These are phyloP conservation scores for Hafferia zeledoni DNA, from an alignment of 2,797 vertebrate species.

Conservation along the genomic window DNA sequence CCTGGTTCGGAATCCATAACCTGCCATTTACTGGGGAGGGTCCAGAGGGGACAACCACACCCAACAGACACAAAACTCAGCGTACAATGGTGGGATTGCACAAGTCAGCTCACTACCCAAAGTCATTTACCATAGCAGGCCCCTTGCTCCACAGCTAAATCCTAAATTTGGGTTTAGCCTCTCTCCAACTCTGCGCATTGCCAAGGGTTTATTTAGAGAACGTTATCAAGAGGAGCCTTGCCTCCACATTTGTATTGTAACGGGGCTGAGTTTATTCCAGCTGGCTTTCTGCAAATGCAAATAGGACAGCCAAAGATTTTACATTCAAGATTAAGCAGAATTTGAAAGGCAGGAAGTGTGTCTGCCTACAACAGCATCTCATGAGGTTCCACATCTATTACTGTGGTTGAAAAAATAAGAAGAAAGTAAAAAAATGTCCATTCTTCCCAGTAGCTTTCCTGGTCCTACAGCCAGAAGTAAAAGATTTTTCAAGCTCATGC, in stretches of 20 bases:
- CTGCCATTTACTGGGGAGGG: neutral
- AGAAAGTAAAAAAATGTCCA: neutral
- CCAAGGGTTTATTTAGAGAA: neutral
- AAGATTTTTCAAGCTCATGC: neutral
- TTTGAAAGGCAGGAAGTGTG: neutral
- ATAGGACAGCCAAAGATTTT: slow-evolving; percentile 6
- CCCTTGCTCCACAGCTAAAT: neutral
- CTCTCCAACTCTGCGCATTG: neutral
- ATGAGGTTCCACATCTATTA: neutral
- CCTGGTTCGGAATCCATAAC: neutral
- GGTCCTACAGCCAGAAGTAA: neutral
- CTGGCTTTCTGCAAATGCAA: slow-evolving; percentile 23
- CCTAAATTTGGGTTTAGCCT: neutral
- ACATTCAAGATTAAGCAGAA: slow-evolving; percentile 22
- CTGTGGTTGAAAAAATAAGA: neutral
- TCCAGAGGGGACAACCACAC: neutral
- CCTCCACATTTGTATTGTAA: neutral
- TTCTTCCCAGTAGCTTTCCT: neutral
- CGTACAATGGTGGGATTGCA: rapidly evolving
- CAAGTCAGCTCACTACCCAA: neutral
- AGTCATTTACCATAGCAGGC: neutral
- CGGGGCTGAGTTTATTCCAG: slow-evolving; percentile 9
- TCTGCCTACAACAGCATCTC: slow-evolving; percentile 4
- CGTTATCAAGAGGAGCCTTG: neutral
- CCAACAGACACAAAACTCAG: rapidly evolving